Percentiles rank a stretch among this genome's conserved stretches.
These are phyloP conservation scores for Penaeus monodon DNA, from an alignment of 2,888 invertebrate genomes.

Conservation along the genomic window DNA sequence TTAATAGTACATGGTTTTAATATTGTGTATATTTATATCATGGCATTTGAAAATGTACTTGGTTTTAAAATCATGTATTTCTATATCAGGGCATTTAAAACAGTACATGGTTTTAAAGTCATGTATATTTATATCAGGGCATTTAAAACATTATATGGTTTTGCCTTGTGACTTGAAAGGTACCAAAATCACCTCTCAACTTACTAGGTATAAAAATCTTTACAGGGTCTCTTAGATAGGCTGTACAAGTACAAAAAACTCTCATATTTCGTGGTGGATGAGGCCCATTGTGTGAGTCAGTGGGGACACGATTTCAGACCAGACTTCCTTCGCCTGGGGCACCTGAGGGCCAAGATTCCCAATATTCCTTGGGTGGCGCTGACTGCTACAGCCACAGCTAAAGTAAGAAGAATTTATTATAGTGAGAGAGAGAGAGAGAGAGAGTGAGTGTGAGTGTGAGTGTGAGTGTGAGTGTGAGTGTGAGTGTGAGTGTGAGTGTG, in stretches of 20 bases:
- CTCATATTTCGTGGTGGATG: constrained; percentile 93
- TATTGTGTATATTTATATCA: no score
- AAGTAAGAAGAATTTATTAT: constrained; percentile 69
- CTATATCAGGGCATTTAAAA: no score
- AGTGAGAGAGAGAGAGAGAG: no score
- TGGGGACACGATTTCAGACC: constrained; percentile 99
- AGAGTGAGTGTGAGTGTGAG: no score
- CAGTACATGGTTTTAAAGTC: background rate
- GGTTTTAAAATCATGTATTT: background rate
- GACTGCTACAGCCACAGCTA: constrained; percentile 91
- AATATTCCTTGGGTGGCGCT: constrained; percentile 88
- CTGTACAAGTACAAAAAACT: constrained; percentile 83
- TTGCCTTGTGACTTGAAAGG: background rate
- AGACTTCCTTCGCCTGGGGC: constrained; percentile 90
- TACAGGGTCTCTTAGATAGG: constrained; percentile 76
- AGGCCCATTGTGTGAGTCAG: constrained; percentile 97
- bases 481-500: no score
- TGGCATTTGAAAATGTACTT: no score
- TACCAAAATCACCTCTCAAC: background rate
- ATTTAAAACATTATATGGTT: background rate
- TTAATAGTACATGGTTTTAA: background rate
- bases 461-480: no score
- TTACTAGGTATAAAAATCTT: background rate
- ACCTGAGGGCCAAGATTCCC: constrained; percentile 76
- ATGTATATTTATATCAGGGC: no score